Conservation (phyloP, 2,888 invertebrate genomes). For the Thereva nobilitata region DNA sequence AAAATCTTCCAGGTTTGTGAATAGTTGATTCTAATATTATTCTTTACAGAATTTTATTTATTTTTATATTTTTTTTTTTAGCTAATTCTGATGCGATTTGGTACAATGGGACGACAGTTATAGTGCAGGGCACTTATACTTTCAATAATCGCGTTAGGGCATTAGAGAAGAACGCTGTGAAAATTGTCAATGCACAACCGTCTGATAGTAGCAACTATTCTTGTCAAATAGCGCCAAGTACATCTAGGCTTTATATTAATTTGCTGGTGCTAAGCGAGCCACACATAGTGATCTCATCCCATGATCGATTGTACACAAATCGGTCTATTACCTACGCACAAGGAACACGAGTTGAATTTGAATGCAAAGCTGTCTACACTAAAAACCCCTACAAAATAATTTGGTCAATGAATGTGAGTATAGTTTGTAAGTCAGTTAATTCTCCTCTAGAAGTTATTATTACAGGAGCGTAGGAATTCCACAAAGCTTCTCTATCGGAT, state of each 20-base stretch:
- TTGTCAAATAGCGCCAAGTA: slow-evolving; percentile 51
- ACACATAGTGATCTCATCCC: slow-evolving; percentile 48
- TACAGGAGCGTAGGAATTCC: no score
- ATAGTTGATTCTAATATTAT: neutral
- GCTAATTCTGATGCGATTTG: slow-evolving; percentile 52
- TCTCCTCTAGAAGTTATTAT: no score
- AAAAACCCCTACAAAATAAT: slow-evolving; percentile 47
- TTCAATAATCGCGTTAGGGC: slow-evolving; percentile 47
- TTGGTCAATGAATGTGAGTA: slow-evolving; percentile 53
- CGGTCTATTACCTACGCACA: slow-evolving; percentile 52
- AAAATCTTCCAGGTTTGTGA: slow-evolving; percentile 49
- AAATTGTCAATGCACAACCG: slow-evolving; percentile 46
- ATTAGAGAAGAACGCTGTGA: slow-evolving; percentile 50
- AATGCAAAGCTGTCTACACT: slow-evolving; percentile 49
- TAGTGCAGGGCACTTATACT: slow-evolving; percentile 48
- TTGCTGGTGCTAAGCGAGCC: slow-evolving; percentile 36
- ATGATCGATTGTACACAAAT: slow-evolving; percentile 52
- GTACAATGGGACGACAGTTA: slow-evolving; percentile 48
- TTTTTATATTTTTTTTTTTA: slow-evolving; percentile 36
- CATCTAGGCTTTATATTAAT: slow-evolving; percentile 46
- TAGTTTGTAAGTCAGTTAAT: slow-evolving; percentile 4
- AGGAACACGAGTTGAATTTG: slow-evolving; percentile 52
- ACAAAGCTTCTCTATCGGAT: neutral
- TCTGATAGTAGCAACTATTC: slow-evolving; percentile 51
- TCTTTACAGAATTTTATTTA: neutral